Percentiles rank a stretch among this genome's conserved stretches.
phyloP scores from a whole-genome alignment of 2,797 vertebrate genomes.

The Natrix natrix region DNA sequence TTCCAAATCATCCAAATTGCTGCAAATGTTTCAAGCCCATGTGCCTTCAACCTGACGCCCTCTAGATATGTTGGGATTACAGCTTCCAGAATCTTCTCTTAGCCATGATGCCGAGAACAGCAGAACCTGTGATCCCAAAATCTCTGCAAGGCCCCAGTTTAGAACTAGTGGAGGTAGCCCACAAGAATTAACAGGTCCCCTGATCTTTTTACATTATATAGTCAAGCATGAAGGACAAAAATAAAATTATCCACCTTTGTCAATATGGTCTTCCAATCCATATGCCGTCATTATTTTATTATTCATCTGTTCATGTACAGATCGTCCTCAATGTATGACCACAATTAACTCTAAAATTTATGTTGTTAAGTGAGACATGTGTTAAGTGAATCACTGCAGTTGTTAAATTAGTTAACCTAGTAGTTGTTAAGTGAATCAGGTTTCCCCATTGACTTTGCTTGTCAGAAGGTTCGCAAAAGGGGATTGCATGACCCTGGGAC shows the following conservation, averaged over 20 bases:
- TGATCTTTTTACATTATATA: not conserved
- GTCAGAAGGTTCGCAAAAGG: no score
- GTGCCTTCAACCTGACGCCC: not conserved
- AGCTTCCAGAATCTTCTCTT: not conserved
- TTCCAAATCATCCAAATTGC: not conserved
- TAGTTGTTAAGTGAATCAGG: no score
- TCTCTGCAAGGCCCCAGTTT: not conserved
- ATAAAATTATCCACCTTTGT: not conserved
- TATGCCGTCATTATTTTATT: not conserved
- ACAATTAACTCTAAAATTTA: no score
- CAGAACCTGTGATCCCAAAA: not conserved
- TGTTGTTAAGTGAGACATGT: no score
- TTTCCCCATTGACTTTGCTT: no score
- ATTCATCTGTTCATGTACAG: not conserved
- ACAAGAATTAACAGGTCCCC: not conserved
- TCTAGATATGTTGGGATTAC: not conserved
- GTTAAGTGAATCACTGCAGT: no score
- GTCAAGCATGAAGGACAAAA: not conserved
- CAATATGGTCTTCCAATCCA: not conserved
- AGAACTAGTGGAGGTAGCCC: not conserved
- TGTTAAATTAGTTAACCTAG: no score
- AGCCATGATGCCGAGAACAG: not conserved
- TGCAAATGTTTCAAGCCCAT: not conserved
- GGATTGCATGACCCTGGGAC: no score
- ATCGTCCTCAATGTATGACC: no score